These are phyloP conservation scores for Aurelia aurita complex sp. Pacific DNA, from an alignment of 30 jellyfish, hydroid and myxozoan species.

Conservation along the genomic window DNA sequence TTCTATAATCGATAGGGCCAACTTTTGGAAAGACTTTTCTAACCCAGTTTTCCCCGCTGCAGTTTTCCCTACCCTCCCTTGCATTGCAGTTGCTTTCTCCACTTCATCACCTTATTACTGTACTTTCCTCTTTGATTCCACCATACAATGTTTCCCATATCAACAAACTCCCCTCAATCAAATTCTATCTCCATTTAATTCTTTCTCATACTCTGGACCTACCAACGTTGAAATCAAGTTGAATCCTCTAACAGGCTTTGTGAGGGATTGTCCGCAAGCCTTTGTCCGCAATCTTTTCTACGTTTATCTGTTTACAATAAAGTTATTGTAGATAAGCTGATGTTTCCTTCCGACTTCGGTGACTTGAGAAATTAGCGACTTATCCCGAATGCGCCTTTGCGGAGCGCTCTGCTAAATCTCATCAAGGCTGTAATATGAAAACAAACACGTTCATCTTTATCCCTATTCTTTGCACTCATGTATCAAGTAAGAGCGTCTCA, in stretches of 20 bases:
- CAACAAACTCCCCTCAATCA: no score
- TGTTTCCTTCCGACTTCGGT: conserved; percentile 78
- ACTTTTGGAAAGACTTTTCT: no score
- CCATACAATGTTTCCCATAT: no score
- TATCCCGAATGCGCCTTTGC: conserved; percentile 52
- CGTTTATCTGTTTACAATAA: conserved; percentile 54
- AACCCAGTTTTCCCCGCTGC: no score
- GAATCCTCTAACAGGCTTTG: conserved; percentile 40
- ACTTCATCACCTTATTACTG: no score
- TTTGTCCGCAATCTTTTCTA: conserved; percentile 31
- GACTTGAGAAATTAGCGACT: conserved; percentile 64
- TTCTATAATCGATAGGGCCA: no score
- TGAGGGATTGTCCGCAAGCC: conserved; percentile 10
- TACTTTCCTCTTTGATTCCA: no score
- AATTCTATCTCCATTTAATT: no score
- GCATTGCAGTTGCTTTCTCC: no score
- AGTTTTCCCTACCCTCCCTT: no score
- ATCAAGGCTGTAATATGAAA: conserved; percentile 31
- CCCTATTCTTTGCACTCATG: conserved; percentile 14
- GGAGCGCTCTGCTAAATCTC: conserved; percentile 28
- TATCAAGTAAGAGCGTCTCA: conserved; percentile 3
- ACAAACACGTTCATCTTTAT: conserved; percentile 40
- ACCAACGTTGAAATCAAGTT: not conserved
- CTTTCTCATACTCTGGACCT: no score
- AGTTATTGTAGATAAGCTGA: conserved; percentile 44